Percentiles rank a stretch among this genome's conserved stretches.
Conservation (phyloP, 2,113 vertebrate genomes). For the Albula glossodonta region DNA sequence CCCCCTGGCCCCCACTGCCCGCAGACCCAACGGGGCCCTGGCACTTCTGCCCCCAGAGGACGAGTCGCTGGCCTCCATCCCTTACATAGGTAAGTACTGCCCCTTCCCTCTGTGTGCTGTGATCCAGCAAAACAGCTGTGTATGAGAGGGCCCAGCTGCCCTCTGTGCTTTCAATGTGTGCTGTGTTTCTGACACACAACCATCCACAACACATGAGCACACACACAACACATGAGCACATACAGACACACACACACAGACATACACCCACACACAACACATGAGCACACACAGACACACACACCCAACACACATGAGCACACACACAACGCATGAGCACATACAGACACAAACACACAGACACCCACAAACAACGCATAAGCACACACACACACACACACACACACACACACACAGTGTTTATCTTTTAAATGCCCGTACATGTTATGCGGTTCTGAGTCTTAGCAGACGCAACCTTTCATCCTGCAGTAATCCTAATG, state of each 20-base stretch:
- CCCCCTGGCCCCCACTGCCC: conserved; percentile 46
- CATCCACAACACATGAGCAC: not conserved
- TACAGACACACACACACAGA: not conserved
- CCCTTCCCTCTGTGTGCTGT: not conserved
- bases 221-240: not conserved
- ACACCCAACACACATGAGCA: too few relatives aligned
- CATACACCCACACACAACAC: not conserved
- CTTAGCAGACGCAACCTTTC: too few relatives aligned
- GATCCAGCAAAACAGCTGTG: not conserved
- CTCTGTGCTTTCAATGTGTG: not conserved
- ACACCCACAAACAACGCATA: not conserved
- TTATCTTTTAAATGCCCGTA: too few relatives aligned
- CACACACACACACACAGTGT: too few relatives aligned
- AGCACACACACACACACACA: too few relatives aligned
- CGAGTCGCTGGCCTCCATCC: conserved; percentile 89
- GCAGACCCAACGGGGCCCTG: conserved; percentile 64
- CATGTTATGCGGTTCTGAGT: too few relatives aligned
- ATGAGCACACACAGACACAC: too few relatives aligned
- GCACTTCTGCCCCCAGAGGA: conserved; percentile 73
- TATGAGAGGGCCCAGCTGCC: not conserved
- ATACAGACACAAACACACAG: not conserved
- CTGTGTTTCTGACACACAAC: not conserved
- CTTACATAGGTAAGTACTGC: conserved; percentile 87
- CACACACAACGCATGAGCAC: not conserved
- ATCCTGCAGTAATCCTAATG: too few relatives aligned